phyloP scores from a whole-genome alignment of 2,797 vertebrate genomes.

The Darevskia nairensis region DNA sequence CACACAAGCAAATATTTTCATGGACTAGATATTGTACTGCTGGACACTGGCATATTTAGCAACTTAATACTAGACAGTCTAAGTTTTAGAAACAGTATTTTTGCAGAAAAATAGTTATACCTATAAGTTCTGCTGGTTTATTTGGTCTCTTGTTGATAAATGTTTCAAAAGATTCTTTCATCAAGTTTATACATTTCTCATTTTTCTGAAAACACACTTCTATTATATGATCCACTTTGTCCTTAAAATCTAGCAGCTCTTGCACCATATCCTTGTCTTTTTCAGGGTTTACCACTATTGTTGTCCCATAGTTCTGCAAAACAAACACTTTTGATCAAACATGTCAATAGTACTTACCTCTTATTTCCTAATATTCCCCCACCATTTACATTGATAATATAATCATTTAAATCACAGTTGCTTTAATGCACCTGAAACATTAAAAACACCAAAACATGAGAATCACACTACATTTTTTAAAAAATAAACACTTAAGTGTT shows the following conservation, averaged over 20 bases:
- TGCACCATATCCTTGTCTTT: constrained; percentile 88
- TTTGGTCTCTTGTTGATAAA: constrained; percentile 87
- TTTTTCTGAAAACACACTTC: constrained; percentile 86
- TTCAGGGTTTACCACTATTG: constrained; percentile 85
- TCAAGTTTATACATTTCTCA: constrained; percentile 83
- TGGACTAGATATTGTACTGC: background rate
- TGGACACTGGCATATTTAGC: constrained; percentile 60
- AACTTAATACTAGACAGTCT: constrained; percentile 50
- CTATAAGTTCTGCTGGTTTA: constrained; percentile 86
- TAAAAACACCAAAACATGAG: constrained; percentile 33
- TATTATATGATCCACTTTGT: constrained; percentile 85
- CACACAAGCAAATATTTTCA: background rate
- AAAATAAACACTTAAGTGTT: constrained; percentile 44
- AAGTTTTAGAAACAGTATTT: constrained; percentile 49
- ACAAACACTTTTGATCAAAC: constrained; percentile 72
- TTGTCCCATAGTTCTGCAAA: constrained; percentile 83
- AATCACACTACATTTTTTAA: constrained; percentile 50
- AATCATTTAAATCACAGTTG: constrained; percentile 41
- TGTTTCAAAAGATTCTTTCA: constrained; percentile 87
- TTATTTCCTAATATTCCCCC: constrained; percentile 21
- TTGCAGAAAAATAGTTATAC: constrained; percentile 72
- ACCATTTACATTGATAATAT: constrained; percentile 41
- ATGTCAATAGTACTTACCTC: constrained; percentile 61
- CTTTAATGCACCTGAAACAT: constrained; percentile 28
- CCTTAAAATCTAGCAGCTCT: constrained; percentile 86